Evolutionary conservation across 1,140 invertebrate species (phyloP).

Genomic region (Philopotamus ludificatus): DNA sequence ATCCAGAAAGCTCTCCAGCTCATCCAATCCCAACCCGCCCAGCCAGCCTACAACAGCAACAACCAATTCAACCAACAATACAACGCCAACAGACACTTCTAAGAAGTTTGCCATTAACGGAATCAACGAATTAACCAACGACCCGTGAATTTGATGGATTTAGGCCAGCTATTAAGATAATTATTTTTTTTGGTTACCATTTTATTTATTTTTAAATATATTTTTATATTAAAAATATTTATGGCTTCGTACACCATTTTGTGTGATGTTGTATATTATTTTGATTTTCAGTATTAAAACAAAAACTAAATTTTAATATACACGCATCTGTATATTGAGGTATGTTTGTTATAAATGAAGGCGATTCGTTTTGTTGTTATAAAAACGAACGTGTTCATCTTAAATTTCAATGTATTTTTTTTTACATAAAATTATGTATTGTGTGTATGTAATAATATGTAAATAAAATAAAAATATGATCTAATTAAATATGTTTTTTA

Average conservation of each 20-base stretch:
- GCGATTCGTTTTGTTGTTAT: too few species aligned
- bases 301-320: too few species aligned
- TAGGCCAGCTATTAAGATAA: constrained; percentile 7
- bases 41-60: constrained; percentile 43
- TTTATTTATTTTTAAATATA: constrained; percentile 1
- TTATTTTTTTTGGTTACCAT: background rate
- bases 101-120: constrained; percentile 7
- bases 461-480: too few species aligned
- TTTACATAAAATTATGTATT: too few species aligned
- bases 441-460: too few species aligned
- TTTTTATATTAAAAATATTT: background rate
- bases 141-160: constrained; percentile 1
- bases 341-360: too few species aligned
- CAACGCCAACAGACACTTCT: constrained; percentile 36
- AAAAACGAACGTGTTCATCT: too few species aligned
- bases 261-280: too few species aligned
- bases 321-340: too few species aligned
- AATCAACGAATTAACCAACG: constrained; percentile 1
- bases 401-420: too few species aligned
- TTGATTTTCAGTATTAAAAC: too few species aligned
- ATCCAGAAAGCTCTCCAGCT: constrained; percentile 62
- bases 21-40: constrained; percentile 53
- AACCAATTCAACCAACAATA: constrained; percentile 27
- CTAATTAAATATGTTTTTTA: too few species aligned
- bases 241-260: constrained; percentile 3